These are phyloP conservation scores for Charadrius vociferus DNA, from an alignment of 2,113 vertebrate genomes.

Conservation along the genomic window DNA sequence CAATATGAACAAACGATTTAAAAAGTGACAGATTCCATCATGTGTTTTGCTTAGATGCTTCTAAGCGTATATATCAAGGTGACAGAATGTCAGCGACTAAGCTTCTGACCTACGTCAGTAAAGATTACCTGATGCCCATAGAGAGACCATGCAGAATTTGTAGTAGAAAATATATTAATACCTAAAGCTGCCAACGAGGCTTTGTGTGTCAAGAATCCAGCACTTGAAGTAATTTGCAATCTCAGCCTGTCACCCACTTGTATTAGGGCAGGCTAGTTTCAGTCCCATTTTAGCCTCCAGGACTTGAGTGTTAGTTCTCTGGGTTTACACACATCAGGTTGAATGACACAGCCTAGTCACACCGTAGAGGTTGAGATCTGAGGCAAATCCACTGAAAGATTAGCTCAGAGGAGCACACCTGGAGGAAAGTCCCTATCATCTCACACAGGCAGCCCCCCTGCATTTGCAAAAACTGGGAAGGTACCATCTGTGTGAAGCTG, in stretches of 20 bases:
- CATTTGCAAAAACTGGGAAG: neutral
- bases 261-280: neutral
- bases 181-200: neutral
- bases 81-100: neutral
- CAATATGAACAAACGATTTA: neutral
- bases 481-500: neutral
- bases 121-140: neutral
- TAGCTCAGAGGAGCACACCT: neutral
- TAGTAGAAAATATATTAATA: neutral
- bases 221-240: neutral
- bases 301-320: neutral
- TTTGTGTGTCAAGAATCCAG: neutral
- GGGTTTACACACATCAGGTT: neutral
- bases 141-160: neutral
- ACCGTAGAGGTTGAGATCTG: accelerated
- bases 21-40: neutral
- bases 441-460: neutral
- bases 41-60: neutral
- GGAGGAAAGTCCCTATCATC: neutral
- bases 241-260: neutral
- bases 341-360: neutral
- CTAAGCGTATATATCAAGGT: constrained; percentile 25
- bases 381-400: neutral
- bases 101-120: neutral
- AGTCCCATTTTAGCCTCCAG: neutral